phyloP scores from a whole-genome alignment of 1,140 invertebrate species.

The Brachionus angularis region DNA sequence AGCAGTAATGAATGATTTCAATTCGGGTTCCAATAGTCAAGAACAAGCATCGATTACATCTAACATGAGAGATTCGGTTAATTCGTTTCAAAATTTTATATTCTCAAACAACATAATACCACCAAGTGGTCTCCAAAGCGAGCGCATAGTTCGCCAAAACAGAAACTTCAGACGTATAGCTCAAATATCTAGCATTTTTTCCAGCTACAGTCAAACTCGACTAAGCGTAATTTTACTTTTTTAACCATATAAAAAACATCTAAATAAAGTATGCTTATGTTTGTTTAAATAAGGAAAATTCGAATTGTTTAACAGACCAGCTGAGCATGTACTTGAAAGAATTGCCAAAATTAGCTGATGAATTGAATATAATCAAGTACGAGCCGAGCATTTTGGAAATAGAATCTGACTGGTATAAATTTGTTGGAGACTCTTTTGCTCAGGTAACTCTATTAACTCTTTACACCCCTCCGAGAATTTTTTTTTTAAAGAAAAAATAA shows the following conservation, averaged over 20 bases:
- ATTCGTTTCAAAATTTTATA: conserved; percentile 1
- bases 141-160: neutral
- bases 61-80: no score
- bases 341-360: conserved; percentile 12
- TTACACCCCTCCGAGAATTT: neutral
- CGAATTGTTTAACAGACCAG: neutral
- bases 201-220: conserved; percentile 19
- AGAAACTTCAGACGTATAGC: conserved; percentile 8
- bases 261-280: no score
- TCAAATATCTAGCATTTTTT: conserved; percentile 30
- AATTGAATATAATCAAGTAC: neutral
- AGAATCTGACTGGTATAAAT: conserved; percentile 38
- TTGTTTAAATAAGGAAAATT: no score
- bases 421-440: conserved; percentile 27
- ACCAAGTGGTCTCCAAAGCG: neutral
- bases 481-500: conserved; percentile 2
- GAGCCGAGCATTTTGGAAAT: conserved; percentile 11
- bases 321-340: neutral
- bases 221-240: no score
- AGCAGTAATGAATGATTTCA: conserved; percentile 31
- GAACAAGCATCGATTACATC: no score
- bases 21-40: neutral
- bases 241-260: no score
- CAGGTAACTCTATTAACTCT: neutral
- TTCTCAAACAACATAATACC: neutral